Base-by-base conservation (phyloP, 2,113 vertebrate genomes). In the Illadopsis cleaveri region DNA sequence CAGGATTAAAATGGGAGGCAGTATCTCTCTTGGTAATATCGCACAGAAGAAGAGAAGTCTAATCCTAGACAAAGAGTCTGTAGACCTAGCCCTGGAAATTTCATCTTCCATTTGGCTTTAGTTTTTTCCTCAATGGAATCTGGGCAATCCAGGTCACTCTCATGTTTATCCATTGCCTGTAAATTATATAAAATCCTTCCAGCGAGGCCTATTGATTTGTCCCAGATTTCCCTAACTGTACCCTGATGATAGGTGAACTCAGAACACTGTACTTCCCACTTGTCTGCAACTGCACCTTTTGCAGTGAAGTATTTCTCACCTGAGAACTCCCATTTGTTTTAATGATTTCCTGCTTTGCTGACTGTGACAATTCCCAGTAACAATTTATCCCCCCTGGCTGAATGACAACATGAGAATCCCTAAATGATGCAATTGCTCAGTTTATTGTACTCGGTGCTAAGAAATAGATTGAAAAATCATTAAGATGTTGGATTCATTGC, bases 31-130 rank as follows among this genome's bases (percentile, higher is more conserved):
- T 35, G 6, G 35, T 75, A 96, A 44, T 82, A 82, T 8, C 0
- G 2, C 19, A 68, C 4, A 70, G 31, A 60, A 71, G 28, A 69
- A 53, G 12, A 69, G 8, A 73, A 73, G 30, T 28, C 40, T 79
- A 37, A 89, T 62, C 87, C 54, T 66, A 73, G 35, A 93, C 45
- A 54, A 82, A 77, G 15, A 65, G 22, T 15, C 42, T 2, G 1
- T 31, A 86, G n/a, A 25, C 20, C 61, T 60, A 57, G 50, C 68
- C 38, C 81, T 91, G 84, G 84, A 96, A 96, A 93, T 76, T 76
- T 82, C 48, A 94, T 94, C 44, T 89, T 89, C 11, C 18, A 72
- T 64, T 87, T 93, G 82, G 89, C 83, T 91, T 93, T 70, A 80
- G 2, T 47, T 89, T 93, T 93, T 93, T 87, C 90, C 85, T 88